Evolutionary conservation across 2,888 invertebrate genomes (phyloP).

Genomic region (Leucoptera coffeella): DNA sequence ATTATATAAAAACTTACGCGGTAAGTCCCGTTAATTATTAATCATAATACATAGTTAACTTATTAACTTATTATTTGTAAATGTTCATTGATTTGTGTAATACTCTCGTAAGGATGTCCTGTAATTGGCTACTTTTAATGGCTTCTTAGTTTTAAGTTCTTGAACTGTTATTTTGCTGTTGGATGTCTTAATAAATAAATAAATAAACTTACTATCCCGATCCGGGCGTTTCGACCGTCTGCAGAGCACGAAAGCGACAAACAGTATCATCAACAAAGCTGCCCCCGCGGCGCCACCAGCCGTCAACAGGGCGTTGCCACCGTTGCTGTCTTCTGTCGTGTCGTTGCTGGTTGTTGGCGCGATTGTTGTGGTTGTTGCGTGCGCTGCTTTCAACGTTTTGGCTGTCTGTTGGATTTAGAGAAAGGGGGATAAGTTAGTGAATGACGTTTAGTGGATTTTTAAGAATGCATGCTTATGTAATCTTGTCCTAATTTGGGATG

Average conservation of each 20-base stretch:
- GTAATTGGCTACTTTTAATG: too few species aligned
- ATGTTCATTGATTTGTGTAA: too few species aligned
- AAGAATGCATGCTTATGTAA: too few species aligned
- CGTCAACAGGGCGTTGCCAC: conserved; percentile 21
- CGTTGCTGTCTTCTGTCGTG: conserved; percentile 16
- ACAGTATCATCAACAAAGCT: conserved; percentile 21
- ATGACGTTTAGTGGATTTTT: neutral
- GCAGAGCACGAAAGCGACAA: conserved; percentile 25
- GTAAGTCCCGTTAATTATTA: too few species aligned
- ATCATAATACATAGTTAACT: too few species aligned
- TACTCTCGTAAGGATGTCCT: too few species aligned
- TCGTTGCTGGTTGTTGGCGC: conserved; percentile 12
- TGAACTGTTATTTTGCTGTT: too few species aligned
- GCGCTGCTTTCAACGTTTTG: conserved; percentile 12
- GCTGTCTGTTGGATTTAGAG: conserved; percentile 7
- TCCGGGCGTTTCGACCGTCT: conserved; percentile 24
- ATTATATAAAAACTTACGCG: too few species aligned
- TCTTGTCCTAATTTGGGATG: too few species aligned
- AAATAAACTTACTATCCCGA: conserved; percentile 24
- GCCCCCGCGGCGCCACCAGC: conserved; percentile 37
- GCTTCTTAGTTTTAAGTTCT: too few species aligned
- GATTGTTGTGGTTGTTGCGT: conserved; percentile 6
- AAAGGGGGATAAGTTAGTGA: neutral
- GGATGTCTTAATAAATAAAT: too few species aligned
- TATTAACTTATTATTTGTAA: too few species aligned